Evolutionary conservation across 2,113 vertebrate species (phyloP).

Genomic region (Psittacula cyanocephala): DNA sequence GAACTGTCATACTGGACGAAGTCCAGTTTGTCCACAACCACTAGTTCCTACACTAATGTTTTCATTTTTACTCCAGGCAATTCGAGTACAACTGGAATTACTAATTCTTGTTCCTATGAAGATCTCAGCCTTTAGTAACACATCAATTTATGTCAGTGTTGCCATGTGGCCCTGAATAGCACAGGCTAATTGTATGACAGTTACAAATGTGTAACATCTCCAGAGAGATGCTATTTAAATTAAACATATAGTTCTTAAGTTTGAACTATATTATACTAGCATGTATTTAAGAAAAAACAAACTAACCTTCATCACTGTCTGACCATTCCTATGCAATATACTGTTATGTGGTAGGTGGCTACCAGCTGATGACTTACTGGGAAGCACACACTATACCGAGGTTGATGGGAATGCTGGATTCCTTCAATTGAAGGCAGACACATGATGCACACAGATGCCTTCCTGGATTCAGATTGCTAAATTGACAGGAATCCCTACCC

Average conservation of each 20-base stretch:
- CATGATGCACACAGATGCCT: accelerated
- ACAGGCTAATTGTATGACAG: background rate
- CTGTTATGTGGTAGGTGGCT: background rate
- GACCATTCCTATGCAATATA: background rate
- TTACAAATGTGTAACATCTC: background rate
- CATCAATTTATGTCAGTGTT: background rate
- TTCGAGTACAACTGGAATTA: background rate
- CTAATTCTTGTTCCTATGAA: background rate
- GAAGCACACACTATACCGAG: background rate
- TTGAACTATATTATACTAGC: background rate
- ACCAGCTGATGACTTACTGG: background rate
- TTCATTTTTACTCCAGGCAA: background rate
- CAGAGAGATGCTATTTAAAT: background rate
- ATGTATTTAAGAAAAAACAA: background rate
- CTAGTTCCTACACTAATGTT: background rate
- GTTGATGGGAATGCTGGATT: background rate
- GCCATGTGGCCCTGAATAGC: background rate
- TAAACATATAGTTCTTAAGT: background rate
- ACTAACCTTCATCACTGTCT: background rate
- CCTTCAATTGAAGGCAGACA: background rate
- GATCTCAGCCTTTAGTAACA: background rate
- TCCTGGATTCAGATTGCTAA: background rate
- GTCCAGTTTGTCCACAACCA: background rate
- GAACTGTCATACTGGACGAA: background rate
- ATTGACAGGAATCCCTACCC: background rate